These are phyloP conservation scores for Cantharis rustica DNA, from an alignment of 2,888 invertebrate species.

Conservation along the genomic window DNA sequence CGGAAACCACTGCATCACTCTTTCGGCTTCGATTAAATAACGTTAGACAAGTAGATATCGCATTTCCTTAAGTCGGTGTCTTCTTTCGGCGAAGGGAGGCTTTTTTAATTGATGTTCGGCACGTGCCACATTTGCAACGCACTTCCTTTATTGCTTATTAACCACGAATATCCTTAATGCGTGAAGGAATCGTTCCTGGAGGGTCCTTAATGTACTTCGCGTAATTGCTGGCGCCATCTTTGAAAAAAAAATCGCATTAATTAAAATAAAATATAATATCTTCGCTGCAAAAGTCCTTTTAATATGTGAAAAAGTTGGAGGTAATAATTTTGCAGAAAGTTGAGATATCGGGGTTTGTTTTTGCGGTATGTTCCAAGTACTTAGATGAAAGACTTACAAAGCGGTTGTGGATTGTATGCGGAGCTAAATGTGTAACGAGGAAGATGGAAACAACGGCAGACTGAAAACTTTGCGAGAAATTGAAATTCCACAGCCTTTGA, in stretches of 20 bases:
- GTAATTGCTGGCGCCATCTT: neutral
- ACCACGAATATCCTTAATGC: slow-evolving; percentile 18
- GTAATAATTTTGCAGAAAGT: slow-evolving; percentile 18
- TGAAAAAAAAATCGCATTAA: neutral
- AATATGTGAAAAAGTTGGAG: slow-evolving; percentile 7
- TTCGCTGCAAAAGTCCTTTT: neutral
- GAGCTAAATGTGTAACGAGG: slow-evolving; percentile 26
- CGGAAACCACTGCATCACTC: slow-evolving; percentile 44
- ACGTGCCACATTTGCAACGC: slow-evolving; percentile 8
- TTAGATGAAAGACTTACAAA: slow-evolving; percentile 47
- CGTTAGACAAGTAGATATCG: slow-evolving; percentile 16
- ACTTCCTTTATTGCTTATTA: slow-evolving; percentile 14
- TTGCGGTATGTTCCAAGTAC: slow-evolving; percentile 44
- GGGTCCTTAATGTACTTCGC: neutral
- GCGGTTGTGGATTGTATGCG: slow-evolving; percentile 44
- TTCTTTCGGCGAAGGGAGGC: slow-evolving; percentile 6
- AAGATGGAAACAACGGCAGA: slow-evolving; percentile 41
- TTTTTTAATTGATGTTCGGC: slow-evolving; percentile 25
- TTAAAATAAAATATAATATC: neutral
- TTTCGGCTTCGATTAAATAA: slow-evolving; percentile 39
- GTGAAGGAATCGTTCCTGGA: slow-evolving; percentile 15
- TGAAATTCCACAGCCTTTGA: slow-evolving; percentile 51
- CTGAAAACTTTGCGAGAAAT: slow-evolving; percentile 49
- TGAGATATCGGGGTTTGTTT: slow-evolving; percentile 28
- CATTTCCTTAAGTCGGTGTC: slow-evolving; percentile 12